phyloP scores from a whole-genome alignment of 1,140 invertebrate genomes.

The Pseudomyrmex sp. region DNA sequence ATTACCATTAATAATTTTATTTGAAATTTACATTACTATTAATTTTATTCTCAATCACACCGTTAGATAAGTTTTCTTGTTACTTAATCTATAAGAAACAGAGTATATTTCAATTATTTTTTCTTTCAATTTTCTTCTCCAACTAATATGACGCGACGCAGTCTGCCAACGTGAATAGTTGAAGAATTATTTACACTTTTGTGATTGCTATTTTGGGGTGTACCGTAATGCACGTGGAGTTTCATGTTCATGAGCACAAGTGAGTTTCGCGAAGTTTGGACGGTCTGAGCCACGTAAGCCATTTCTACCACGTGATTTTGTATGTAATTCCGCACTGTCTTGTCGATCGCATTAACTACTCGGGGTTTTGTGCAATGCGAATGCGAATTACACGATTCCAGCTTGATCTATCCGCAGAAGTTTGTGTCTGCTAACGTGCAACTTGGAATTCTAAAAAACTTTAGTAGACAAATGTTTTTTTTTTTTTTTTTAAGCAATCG shows the following conservation, averaged over 20 bases:
- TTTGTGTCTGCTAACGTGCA: neutral
- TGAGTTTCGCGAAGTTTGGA: constrained; percentile 39
- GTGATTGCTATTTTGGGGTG: constrained; percentile 23
- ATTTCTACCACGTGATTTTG: constrained; percentile 28
- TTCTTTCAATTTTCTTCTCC: neutral
- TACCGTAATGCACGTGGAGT: neutral
- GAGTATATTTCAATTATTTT: neutral
- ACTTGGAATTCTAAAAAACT: too few species aligned
- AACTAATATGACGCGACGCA: neutral
- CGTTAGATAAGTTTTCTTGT: too few species aligned
- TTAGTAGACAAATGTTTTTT: too few species aligned
- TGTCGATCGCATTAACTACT: constrained; percentile 51
- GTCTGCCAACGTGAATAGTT: neutral
- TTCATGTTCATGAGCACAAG: neutral
- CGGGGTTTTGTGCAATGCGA: constrained; percentile 9
- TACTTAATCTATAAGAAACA: too few species aligned
- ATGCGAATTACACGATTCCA: neutral
- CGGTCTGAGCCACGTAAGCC: constrained; percentile 11
- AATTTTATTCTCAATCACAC: neutral
- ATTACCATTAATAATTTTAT: neutral
- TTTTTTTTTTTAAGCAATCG: too few species aligned
- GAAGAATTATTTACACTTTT: neutral
- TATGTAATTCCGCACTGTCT: constrained; percentile 31
- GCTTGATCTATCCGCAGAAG: constrained; percentile 31
- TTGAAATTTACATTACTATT: neutral